Conservation (phyloP, 2,888 invertebrate species). For the Dryobota labecula region DNA sequence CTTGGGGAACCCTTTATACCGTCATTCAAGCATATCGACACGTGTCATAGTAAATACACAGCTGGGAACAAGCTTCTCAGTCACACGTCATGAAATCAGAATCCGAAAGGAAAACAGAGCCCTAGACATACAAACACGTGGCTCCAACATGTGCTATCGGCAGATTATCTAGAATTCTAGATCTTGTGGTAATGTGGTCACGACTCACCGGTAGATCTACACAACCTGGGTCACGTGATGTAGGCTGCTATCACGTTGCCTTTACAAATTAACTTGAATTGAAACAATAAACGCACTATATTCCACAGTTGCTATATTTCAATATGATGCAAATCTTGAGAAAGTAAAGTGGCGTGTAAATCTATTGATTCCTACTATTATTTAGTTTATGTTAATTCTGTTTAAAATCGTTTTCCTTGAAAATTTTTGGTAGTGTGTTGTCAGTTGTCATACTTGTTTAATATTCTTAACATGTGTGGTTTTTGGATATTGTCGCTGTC, state of each 20-base stretch:
- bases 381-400: constrained; percentile 17
- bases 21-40: neutral
- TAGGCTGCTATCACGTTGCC: constrained; percentile 40
- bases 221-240: constrained; percentile 31
- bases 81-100: constrained; percentile 6
- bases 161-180: constrained; percentile 13
- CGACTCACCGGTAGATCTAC: constrained; percentile 11
- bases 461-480: constrained; percentile 17
- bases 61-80: neutral
- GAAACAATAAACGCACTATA: constrained; percentile 51
- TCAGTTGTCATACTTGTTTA: constrained; percentile 19
- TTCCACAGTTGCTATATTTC: constrained; percentile 11
- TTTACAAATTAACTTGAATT: constrained; percentile 49
- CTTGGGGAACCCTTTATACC: constrained; percentile 11
- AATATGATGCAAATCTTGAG: constrained; percentile 37
- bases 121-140: constrained; percentile 24
- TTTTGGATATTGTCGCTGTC: neutral
- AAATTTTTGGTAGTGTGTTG: constrained; percentile 3
- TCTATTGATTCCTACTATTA: constrained; percentile 1
- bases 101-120: constrained; percentile 24
- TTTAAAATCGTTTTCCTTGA: constrained; percentile 33
- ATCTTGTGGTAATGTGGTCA: constrained; percentile 44
- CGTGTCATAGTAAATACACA: neutral
- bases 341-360: constrained; percentile 38
- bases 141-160: constrained; percentile 4